Conservation (phyloP, 1,140 invertebrate species). For the Scylla paramamosain region DNA sequence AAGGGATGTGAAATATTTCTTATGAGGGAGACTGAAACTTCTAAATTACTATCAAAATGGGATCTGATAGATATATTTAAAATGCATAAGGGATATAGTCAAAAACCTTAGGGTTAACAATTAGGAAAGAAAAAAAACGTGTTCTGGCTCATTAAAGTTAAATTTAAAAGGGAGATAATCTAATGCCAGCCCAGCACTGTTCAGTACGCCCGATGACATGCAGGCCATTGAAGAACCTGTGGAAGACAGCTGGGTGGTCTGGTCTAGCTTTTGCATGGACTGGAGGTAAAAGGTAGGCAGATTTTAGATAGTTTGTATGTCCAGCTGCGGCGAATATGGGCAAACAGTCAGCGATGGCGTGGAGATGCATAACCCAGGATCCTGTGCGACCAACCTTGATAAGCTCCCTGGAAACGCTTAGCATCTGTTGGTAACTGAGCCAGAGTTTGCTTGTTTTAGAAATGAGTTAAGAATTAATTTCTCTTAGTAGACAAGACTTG, state of each 20-base stretch:
- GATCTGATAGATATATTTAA: no score
- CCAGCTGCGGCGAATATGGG: slow-evolving; percentile 43
- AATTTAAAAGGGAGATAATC: no score
- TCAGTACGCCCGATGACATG: slow-evolving; percentile 39
- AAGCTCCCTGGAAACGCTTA: slow-evolving; percentile 18
- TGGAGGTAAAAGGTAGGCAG: slow-evolving; percentile 34
- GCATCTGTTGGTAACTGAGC: slow-evolving; percentile 44
- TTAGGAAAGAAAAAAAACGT: no score
- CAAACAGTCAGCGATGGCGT: slow-evolving; percentile 34
- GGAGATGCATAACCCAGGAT: slow-evolving; percentile 39
- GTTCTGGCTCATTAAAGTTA: no score
- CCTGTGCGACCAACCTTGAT: slow-evolving; percentile 29
- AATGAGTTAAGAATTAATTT: slow-evolving; percentile 26
- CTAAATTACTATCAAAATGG: no score
- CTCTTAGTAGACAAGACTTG: neutral
- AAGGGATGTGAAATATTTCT: no score
- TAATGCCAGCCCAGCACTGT: slow-evolving; percentile 32
- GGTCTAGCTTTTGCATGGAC: slow-evolving; percentile 35
- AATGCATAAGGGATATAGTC: no score
- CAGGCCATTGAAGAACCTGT: slow-evolving; percentile 55
- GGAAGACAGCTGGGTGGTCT: neutral
- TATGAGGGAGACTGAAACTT: no score
- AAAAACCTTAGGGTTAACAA: no score
- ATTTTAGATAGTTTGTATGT: slow-evolving; percentile 34
- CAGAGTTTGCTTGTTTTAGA: slow-evolving; percentile 40